Percentiles rank a stretch among this genome's conserved stretches.
Evolutionary conservation across 2,113 vertebrate genomes (phyloP).

Genomic region (Corythoichthys intestinalis): DNA sequence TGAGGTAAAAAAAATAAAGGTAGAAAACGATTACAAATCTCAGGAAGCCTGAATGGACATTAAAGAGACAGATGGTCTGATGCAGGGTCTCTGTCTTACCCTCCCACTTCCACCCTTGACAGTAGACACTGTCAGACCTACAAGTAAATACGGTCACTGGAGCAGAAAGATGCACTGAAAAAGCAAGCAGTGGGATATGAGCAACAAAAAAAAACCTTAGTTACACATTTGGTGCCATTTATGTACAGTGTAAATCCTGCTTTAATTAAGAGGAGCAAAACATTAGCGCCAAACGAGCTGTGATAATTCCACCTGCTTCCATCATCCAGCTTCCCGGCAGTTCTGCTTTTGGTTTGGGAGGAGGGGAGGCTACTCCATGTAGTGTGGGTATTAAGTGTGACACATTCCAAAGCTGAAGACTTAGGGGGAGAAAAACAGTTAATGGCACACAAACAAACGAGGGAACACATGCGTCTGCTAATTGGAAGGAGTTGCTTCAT

Average conservation of each 20-base stretch:
- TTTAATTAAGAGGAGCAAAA: slow-evolving; percentile 36
- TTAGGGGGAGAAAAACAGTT: slow-evolving; percentile 30
- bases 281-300: slow-evolving; percentile 24
- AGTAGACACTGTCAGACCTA: slow-evolving; percentile 47
- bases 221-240: slow-evolving; percentile 32
- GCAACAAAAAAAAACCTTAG: slow-evolving; percentile 33
- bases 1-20: background rate
- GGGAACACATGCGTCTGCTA: slow-evolving; percentile 9
- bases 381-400: slow-evolving; percentile 58
- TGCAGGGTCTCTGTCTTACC: slow-evolving; percentile 23
- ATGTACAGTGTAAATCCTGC: slow-evolving; percentile 28
- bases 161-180: slow-evolving; percentile 44
- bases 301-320: slow-evolving; percentile 27
- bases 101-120: slow-evolving; percentile 46
- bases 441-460: slow-evolving; percentile 51
- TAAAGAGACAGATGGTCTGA: slow-evolving; percentile 22
- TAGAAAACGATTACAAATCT: background rate
- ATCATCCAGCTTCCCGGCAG: slow-evolving; percentile 3
- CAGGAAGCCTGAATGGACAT: slow-evolving; percentile 11
- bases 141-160: slow-evolving; percentile 34
- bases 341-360: slow-evolving; percentile 13
- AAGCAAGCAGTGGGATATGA: slow-evolving; percentile 4
- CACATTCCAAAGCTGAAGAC: slow-evolving; percentile 66
- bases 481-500: slow-evolving; percentile 11
- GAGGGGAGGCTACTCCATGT: slow-evolving; percentile 25